These are phyloP conservation scores for Loriculus beryllinus DNA, from an alignment of 2,797 vertebrate genomes.

Conservation along the genomic window DNA sequence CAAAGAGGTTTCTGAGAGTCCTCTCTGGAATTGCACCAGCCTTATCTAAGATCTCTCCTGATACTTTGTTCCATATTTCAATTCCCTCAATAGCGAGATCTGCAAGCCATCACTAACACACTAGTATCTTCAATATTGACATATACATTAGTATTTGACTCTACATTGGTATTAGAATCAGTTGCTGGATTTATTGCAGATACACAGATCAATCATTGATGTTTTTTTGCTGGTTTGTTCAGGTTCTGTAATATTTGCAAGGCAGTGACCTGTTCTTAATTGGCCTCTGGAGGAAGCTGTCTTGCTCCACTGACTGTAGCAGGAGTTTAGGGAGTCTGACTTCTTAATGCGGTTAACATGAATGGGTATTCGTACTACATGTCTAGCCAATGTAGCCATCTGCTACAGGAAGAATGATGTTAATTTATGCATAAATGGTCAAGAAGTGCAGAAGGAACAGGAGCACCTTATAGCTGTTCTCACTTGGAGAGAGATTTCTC, in stretches of 20 bases:
- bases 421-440: not conserved
- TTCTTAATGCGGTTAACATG: not conserved
- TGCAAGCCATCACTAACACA: not conserved
- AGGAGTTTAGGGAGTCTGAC: not conserved
- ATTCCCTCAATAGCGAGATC: not conserved
- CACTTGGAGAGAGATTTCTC: not conserved
- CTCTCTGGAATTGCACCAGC: not conserved
- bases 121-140: not conserved
- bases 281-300: not conserved
- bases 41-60: not conserved
- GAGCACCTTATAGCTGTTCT: not conserved
- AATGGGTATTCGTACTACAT: not conserved
- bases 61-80: not conserved
- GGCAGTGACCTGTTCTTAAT: conserved; percentile 17
- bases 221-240: not conserved
- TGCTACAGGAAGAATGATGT: not conserved
- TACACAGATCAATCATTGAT: not conserved
- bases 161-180: not conserved
- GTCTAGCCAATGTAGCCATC: not conserved
- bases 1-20: not conserved
- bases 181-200: not conserved
- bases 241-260: not conserved
- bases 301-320: not conserved
- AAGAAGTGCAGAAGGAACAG: not conserved
- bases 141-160: not conserved